phyloP scores from a whole-genome alignment of 2,113 vertebrate species.

The Colaptes auratus region DNA sequence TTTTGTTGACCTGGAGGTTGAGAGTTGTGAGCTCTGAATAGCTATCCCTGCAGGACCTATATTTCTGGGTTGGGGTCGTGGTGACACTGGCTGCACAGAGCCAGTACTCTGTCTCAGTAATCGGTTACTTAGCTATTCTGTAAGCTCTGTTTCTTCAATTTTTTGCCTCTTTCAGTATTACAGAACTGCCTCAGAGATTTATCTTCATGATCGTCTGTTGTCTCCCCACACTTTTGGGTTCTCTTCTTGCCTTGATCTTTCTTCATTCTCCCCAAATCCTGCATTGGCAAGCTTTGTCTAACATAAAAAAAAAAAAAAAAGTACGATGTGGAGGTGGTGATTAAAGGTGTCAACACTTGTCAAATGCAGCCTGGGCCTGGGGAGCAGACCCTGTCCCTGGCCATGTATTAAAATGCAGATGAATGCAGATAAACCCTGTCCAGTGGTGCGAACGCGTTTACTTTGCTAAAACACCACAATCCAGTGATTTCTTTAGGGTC shows the following conservation, averaged over 20 bases:
- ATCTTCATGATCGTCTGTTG: neutral
- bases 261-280: constrained; percentile 14
- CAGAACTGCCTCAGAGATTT: neutral
- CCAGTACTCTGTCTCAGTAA: neutral
- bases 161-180: neutral
- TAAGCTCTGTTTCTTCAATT: neutral
- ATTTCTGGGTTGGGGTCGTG: neutral
- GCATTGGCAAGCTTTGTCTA: constrained; percentile 14
- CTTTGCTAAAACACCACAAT: neutral
- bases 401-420: neutral
- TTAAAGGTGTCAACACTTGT: neutral
- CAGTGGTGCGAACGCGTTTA: neutral
- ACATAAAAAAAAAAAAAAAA: constrained; percentile 1
- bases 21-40: neutral
- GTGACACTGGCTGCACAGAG: neutral
- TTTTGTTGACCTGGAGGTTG: neutral
- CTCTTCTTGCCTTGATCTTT: constrained; percentile 57
- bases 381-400: neutral
- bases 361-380: neutral
- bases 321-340: neutral
- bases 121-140: neutral
- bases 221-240: neutral
- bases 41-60: neutral
- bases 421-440: neutral
- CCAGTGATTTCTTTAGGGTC: neutral